Evolutionary conservation across 1,140 invertebrate genomes (phyloP), one percentile per base, ranked within the genome.

Genomic region (Lerema accius): DNA sequence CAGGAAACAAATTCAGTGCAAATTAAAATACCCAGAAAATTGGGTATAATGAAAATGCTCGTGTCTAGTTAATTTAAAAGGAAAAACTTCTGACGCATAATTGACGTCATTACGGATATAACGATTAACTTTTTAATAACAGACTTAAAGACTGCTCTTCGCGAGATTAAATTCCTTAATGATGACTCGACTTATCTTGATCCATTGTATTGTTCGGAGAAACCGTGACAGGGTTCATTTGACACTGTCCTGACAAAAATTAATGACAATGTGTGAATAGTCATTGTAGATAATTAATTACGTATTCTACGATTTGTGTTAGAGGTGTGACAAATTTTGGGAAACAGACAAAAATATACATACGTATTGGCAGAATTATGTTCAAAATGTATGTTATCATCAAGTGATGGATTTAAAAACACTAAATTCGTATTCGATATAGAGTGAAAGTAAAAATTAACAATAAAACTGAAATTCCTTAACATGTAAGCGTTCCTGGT

Each of bases 221-320:
- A 53, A 55, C 15, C 39, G 53, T 56, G 53, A 56, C 40, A 14
- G 32, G 28, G 23, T 23, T 17, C 40, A 15, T 56, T 56, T 56
- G 53, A 56, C 53, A 56, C 40, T 45, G 51, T 17, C 19, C 40
- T 56, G 53, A 56, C 53, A 56, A 56, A 56, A 56, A 56, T 58
- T 58, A 58, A 58, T 58, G 53, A 58, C 43, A n/a, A 58, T 43
- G 53, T 45, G 53, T 58, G 53, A 58, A 58, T 58, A 45, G 43
- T 58, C n/a, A n/a, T n/a, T n/a, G n/a, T n/a, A n/a, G n/a, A n/a
- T 58, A 58, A 58, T 58, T 58, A 45, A 26, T 35, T 28, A 32
- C 37, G 19, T 35, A 15, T 28, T 40, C 43, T 32, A 40, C 45
- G 43, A 43, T 35, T 17, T 42, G 35, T 32, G 19, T 58, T 40